Evolutionary conservation across 2,797 vertebrate species (phyloP), one percentile per base, ranked within the genome.

Genomic region (Phrynocephalus guinanensis): DNA sequence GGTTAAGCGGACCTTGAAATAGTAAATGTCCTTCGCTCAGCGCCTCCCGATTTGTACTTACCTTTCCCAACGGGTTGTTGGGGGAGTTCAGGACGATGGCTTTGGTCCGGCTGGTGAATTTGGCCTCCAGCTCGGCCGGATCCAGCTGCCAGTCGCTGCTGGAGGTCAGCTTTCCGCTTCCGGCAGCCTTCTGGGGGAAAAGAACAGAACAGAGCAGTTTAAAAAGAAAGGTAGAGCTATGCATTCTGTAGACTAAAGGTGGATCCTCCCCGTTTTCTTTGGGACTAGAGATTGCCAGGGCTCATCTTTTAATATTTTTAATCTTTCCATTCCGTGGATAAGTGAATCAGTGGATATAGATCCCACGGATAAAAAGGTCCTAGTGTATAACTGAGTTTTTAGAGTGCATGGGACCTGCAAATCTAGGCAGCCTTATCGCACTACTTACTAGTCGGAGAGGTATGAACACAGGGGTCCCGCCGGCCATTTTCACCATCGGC

Each of bases 61-160:
- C 99, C 97, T 99, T 99, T 86, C 99, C 99, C 90, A 99, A 87
- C 1, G 99, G 99, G 94, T 99, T 99, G 97, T 98, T 99, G 86
- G 99, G 99, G 6, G 98, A 98, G 94, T 99, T 99, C 86, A 99
- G 95, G 33, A 99, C 93, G 0, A 99, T 95, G 85, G 97, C 97
- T 97, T 99, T 99, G 80, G 99, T 99, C 66, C 84, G 95, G 48
- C 97, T 60, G 5, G 93, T 98, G 94, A 99, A 98, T 96, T 98
- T 99, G 94, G 97, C 97, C 86, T 97, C 96, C 93, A 99, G 95
- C 92, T 99, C 98, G 0, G 93, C 93, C 0, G 97, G 94, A 88
- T 97, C 98, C 88, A 99, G 95, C 84, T 96, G 94, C 98, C 99
- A 99, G 93, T 97, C 97, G 85, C 92, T 97, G 93, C 98, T 99